These are phyloP conservation scores for Oriolus oriolus DNA, from an alignment of 2,113 vertebrate genomes.

Conservation along the genomic window DNA sequence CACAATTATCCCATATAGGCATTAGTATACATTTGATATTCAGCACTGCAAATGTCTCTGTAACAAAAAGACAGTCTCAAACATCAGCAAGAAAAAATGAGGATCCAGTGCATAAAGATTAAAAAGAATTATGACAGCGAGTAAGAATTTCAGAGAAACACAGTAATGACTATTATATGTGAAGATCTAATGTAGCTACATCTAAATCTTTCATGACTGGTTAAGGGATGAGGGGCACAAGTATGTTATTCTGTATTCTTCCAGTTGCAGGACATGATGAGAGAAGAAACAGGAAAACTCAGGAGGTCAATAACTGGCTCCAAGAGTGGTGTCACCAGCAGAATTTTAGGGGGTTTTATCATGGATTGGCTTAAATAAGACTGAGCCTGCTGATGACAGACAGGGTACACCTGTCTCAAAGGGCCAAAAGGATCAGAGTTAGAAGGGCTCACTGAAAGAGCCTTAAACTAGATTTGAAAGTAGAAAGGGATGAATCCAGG, in stretches of 20 bases:
- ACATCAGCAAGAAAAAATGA: neutral
- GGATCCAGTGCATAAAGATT: neutral
- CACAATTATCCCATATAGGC: neutral
- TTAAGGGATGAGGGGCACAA: neutral
- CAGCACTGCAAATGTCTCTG: neutral
- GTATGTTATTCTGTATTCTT: neutral
- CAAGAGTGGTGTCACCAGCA: neutral
- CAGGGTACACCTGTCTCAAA: neutral
- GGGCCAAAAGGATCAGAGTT: neutral
- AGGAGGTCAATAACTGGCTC: neutral
- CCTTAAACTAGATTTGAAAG: neutral
- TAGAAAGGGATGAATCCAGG: neutral
- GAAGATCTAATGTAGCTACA: neutral
- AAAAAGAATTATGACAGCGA: neutral
- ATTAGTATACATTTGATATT: neutral
- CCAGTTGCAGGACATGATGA: neutral
- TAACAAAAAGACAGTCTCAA: neutral
- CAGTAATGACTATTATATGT: neutral
- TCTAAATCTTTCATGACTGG: neutral
- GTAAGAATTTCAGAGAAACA: neutral
- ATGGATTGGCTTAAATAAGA: neutral
- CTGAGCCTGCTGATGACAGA: neutral
- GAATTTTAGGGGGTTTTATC: neutral
- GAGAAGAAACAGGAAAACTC: neutral
- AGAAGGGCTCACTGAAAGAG: neutral